Conservation (phyloP, 2,113 vertebrate genomes). For the Fulmarus glacialis region DNA sequence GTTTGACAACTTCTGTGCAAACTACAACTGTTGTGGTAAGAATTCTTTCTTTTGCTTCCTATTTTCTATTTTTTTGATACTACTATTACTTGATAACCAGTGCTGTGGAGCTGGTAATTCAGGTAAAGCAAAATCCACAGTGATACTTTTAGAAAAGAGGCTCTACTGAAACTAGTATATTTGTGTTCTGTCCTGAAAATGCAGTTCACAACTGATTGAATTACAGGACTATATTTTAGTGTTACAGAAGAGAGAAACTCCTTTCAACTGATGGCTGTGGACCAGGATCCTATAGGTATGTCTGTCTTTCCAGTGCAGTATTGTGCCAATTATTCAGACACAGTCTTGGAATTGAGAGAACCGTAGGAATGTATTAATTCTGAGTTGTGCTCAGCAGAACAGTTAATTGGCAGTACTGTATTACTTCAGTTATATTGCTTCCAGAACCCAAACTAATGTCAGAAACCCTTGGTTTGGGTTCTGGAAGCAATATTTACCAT, state of each 20-base stretch:
- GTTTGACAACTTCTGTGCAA: neutral
- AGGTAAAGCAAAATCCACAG: neutral
- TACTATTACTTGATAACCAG: neutral
- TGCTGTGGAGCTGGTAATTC: neutral
- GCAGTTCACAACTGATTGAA: neutral
- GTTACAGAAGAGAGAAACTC: neutral
- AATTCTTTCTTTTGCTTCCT: neutral
- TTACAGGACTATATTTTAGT: neutral
- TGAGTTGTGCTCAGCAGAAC: neutral
- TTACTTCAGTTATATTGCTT: neutral
- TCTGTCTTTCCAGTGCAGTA: neutral
- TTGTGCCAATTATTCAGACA: neutral
- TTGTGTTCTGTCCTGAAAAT: neutral
- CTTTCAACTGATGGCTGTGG: neutral
- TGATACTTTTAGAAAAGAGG: neutral
- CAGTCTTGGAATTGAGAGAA: neutral
- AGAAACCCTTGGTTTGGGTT: neutral
- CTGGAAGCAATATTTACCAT: neutral
- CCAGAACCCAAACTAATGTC: neutral
- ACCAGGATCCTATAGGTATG: neutral
- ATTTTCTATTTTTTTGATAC: neutral
- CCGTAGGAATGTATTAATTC: neutral
- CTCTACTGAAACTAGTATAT: neutral
- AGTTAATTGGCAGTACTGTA: neutral
- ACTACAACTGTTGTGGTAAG: neutral